Evolutionary conservation across 2,797 vertebrate genomes (phyloP).

Genomic region (Anguilla pacifica): DNA sequence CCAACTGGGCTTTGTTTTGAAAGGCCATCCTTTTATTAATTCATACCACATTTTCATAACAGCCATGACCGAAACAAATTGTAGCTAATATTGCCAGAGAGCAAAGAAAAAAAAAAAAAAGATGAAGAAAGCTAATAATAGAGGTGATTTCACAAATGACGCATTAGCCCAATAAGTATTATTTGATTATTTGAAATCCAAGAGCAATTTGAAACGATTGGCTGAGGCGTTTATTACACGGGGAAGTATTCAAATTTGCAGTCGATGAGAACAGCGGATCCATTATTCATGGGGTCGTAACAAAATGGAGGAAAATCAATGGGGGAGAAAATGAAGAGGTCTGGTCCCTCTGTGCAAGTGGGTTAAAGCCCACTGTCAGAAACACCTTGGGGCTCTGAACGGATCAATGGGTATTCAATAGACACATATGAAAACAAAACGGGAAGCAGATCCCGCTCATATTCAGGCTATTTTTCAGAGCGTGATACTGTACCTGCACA

Average conservation of each 20-base stretch:
- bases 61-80: background rate
- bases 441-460: background rate
- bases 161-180: background rate
- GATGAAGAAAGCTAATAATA: background rate
- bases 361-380: background rate
- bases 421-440: conserved; percentile 1
- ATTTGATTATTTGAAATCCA: conserved; percentile 6
- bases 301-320: conserved; percentile 25
- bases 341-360: background rate
- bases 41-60: background rate
- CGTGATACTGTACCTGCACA: background rate
- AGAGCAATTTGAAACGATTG: background rate
- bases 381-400: background rate
- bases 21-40: background rate
- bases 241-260: conserved; percentile 10
- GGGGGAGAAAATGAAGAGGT: conserved; percentile 24
- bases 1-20: background rate
- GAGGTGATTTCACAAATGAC: background rate
- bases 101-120: background rate
- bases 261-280: conserved; percentile 15
- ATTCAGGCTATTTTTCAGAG: background rate
- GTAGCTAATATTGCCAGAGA: background rate
- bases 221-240: background rate
- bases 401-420: conserved; percentile 4
- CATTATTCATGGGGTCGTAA: conserved; percentile 23